Evolutionary conservation across 2,113 vertebrate genomes (phyloP).

Genomic region (Callipepla californica): DNA sequence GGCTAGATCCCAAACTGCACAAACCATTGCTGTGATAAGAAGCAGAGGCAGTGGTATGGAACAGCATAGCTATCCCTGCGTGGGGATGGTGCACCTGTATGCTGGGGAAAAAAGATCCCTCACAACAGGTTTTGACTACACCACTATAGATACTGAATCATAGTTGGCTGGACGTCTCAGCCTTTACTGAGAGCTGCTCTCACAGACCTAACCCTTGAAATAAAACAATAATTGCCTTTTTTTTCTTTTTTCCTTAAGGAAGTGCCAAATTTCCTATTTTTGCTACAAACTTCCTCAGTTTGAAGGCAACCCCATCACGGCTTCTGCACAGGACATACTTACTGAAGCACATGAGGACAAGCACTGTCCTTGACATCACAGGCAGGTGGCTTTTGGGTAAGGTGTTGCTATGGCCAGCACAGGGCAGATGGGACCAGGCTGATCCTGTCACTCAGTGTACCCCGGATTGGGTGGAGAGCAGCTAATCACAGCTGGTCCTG

Average conservation of each 20-base stretch:
- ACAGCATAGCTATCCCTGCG: not conserved
- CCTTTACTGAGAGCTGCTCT: not conserved
- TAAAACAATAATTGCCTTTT: not conserved
- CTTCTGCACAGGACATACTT: not conserved
- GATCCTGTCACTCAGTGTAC: not conserved
- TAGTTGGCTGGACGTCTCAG: not conserved
- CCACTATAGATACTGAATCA: not conserved
- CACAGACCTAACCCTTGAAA: not conserved
- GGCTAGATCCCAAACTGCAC: not conserved
- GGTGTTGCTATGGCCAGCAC: not conserved
- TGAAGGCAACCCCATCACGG: not conserved
- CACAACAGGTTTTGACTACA: not conserved
- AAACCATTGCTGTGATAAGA: not conserved
- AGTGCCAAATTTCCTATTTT: slow-evolving; percentile 53
- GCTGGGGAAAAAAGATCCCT: not conserved
- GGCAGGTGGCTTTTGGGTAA: not conserved
- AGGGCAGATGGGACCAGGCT: not conserved
- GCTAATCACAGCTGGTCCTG: not conserved
- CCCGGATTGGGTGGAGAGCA: not conserved
- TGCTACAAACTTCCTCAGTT: slow-evolving; percentile 54
- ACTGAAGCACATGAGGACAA: rapidly evolving
- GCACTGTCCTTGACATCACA: rapidly evolving
- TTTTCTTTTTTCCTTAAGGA: slow-evolving; percentile 13
- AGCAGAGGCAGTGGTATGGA: not conserved
- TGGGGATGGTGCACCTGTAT: not conserved